A percentile compares a stretch with the other conserved stretches of the same genome.
Conservation (phyloP, 2,113 vertebrate species). For the Rhinopomastus cyanomelas region DNA sequence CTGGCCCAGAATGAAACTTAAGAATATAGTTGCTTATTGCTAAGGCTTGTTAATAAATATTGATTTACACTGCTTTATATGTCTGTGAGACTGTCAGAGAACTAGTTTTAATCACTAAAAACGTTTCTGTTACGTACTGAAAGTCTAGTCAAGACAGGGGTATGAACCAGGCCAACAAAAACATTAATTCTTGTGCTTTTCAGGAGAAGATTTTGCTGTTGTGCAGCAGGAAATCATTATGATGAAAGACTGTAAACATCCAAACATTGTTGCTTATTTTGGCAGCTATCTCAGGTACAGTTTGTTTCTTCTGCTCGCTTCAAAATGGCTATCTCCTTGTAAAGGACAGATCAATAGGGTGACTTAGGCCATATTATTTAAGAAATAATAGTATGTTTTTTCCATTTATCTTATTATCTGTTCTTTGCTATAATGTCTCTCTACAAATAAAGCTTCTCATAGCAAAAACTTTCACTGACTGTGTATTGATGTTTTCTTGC, state of each 20-base stretch:
- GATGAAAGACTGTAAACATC: constrained; percentile 99
- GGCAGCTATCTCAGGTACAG: constrained; percentile 97
- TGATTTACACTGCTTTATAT: neutral
- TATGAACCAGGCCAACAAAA: constrained; percentile 31
- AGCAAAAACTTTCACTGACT: neutral
- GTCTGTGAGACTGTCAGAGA: neutral
- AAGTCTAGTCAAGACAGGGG: neutral
- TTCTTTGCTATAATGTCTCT: neutral
- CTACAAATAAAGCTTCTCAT: neutral
- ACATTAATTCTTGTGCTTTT: constrained; percentile 56
- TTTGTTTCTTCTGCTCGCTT: constrained; percentile 45
- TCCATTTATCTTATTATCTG: neutral
- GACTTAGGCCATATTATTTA: neutral
- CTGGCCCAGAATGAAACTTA: neutral
- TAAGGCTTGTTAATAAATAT: neutral
- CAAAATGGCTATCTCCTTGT: neutral
- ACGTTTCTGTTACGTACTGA: constrained; percentile 5
- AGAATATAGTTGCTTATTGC: neutral
- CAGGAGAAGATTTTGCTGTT: constrained; percentile 99
- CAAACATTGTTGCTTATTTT: constrained; percentile 98
- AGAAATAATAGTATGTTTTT: neutral
- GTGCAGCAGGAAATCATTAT: constrained; percentile 99
- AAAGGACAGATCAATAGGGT: neutral
- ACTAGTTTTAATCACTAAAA: neutral
- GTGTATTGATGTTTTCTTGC: neutral